Evolutionary conservation across 2,113 vertebrate species (phyloP).

Genomic region (Lichenostomus cassidix): DNA sequence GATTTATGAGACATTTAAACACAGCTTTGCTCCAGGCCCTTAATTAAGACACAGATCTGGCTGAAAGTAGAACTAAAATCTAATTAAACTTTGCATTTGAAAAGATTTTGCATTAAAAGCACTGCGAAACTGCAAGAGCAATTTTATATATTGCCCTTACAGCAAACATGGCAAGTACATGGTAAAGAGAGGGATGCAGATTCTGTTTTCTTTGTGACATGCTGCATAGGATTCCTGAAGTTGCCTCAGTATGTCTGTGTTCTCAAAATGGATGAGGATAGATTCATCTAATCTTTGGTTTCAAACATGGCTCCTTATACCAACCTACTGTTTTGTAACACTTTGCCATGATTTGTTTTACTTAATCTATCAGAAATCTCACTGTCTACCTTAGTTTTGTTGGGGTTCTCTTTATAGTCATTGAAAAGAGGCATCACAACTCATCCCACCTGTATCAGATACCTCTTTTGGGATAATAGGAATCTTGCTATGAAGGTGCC

Average conservation of each 20-base stretch:
- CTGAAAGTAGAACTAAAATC: constrained; percentile 34
- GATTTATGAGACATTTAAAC: constrained; percentile 32
- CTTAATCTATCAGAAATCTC: not conserved
- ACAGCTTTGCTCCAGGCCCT: not conserved
- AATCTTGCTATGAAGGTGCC: not conserved
- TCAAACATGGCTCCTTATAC: not conserved
- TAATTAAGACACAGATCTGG: constrained; percentile 51
- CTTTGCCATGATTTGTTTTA: not conserved
- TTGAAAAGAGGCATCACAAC: not conserved
- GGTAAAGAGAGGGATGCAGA: not conserved
- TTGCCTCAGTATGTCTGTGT: not conserved
- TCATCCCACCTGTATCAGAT: not conserved
- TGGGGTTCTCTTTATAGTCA: not conserved
- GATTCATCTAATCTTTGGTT: not conserved
- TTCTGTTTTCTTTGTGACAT: not conserved
- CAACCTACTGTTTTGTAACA: not conserved
- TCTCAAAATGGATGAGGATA: not conserved
- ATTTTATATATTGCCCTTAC: not conserved
- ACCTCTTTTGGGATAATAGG: not conserved
- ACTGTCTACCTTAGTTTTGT: not conserved
- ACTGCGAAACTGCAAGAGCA: not conserved
- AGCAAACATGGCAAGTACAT: not conserved
- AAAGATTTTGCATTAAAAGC: not conserved
- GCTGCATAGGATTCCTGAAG: not conserved
- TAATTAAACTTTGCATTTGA: constrained; percentile 33